phyloP scores from a whole-genome alignment of 1,140 invertebrate species.

The Zaprionus vittiger region DNA sequence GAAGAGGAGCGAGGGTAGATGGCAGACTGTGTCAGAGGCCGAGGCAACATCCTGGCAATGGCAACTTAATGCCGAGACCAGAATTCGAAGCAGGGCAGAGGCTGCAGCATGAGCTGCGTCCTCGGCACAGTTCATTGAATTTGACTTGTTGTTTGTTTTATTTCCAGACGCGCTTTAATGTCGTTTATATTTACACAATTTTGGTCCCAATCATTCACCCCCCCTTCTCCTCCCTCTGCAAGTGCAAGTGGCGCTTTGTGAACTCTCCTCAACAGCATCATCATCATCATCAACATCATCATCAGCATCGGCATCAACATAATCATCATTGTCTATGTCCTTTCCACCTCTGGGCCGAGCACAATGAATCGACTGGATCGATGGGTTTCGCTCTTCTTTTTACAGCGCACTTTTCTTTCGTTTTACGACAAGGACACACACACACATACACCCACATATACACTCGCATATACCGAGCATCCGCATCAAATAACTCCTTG shows the following conservation, averaged over 20 bases:
- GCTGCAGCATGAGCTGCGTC: slow-evolving; percentile 39
- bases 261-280: neutral
- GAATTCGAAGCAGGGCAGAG: slow-evolving; percentile 4
- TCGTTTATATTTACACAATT: slow-evolving; percentile 81
- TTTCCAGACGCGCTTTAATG: slow-evolving; percentile 79
- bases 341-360: neutral
- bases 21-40: slow-evolving; percentile 14
- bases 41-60: slow-evolving; percentile 19
- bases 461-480: neutral
- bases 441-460: neutral
- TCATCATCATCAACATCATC: neutral
- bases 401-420: slow-evolving; percentile 28
- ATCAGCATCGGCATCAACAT: neutral
- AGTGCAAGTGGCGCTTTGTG: slow-evolving; percentile 53
- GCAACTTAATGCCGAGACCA: slow-evolving; percentile 34
- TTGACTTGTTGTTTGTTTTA: slow-evolving; percentile 79
- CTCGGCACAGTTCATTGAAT: slow-evolving; percentile 71
- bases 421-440: slow-evolving; percentile 40
- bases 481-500: slow-evolving; percentile 44
- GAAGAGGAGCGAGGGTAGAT: neutral
- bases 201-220: slow-evolving; percentile 34
- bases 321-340: slow-evolving; percentile 14
- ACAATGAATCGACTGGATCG: slow-evolving; percentile 35
- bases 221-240: slow-evolving; percentile 20
- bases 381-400: slow-evolving; percentile 31